phyloP scores from a whole-genome alignment of 1,140 invertebrate species.

The Ceratina australensis region DNA sequence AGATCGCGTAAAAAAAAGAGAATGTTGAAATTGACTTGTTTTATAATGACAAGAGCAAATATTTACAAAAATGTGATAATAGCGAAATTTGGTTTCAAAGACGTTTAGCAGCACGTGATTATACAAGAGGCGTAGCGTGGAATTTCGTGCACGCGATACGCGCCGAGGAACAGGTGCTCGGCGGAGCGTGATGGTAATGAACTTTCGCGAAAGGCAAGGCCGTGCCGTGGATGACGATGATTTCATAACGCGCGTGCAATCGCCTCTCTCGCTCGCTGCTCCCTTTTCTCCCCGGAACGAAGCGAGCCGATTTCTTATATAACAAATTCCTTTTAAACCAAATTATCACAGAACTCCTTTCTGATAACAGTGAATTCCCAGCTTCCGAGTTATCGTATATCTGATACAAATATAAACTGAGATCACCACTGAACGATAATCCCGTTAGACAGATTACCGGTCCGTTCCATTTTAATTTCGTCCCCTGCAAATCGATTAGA shows the following conservation, averaged over 20 bases:
- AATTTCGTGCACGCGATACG: slow-evolving; percentile 64
- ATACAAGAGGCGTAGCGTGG: slow-evolving; percentile 40
- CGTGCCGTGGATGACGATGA: slow-evolving; percentile 66
- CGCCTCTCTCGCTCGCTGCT: background rate
- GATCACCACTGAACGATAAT: background rate
- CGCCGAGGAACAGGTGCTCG: slow-evolving; percentile 59
- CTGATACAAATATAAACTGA: background rate
- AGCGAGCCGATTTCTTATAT: too few species aligned
- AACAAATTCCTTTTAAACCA: too few species aligned
- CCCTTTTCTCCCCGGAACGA: background rate
- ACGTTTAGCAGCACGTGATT: too few species aligned
- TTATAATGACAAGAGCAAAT: too few species aligned
- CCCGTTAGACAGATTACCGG: slow-evolving; percentile 18
- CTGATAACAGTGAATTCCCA: too few species aligned
- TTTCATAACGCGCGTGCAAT: slow-evolving; percentile 73
- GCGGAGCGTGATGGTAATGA: slow-evolving; percentile 76
- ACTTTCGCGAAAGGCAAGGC: slow-evolving; percentile 76
- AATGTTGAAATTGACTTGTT: too few species aligned
- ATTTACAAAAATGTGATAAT: too few species aligned
- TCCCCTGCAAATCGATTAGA: background rate
- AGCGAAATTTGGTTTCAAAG: too few species aligned
- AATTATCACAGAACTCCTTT: too few species aligned
- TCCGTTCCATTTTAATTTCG: slow-evolving; percentile 2
- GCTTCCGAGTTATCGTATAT: background rate
- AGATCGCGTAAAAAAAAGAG: too few species aligned